A percentile compares a stretch with the other conserved stretches of the same genome.
phyloP scores from a whole-genome alignment of 1,140 invertebrate genomes.

The Potamilus streckersoni region DNA sequence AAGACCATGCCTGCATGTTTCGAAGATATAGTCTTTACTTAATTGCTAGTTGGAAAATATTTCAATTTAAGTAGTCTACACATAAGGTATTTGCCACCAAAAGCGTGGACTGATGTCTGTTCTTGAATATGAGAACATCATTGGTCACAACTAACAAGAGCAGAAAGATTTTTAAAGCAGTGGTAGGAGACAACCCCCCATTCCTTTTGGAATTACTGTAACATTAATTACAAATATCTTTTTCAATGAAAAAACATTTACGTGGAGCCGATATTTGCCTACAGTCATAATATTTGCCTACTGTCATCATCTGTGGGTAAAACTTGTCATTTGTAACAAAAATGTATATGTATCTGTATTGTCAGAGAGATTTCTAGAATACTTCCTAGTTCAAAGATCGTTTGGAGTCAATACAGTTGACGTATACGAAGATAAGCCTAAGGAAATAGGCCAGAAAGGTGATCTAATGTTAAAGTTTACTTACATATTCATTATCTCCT shows the following conservation, averaged over 20 bases:
- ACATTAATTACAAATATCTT: too few relatives aligned
- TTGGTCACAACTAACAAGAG: slow-evolving; percentile 9
- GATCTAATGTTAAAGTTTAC: not conserved
- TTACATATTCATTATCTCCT: too few relatives aligned
- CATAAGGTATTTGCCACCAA: slow-evolving; percentile 10
- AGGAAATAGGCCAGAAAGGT: slow-evolving; percentile 9
- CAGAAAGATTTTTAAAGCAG: slow-evolving; percentile 11
- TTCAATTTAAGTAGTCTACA: not conserved
- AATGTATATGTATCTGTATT: slow-evolving; percentile 6
- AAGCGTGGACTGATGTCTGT: not conserved
- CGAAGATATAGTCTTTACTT: too few relatives aligned
- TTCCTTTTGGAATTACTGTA: not conserved
- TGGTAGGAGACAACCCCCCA: not conserved
- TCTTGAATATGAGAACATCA: slow-evolving; percentile 7
- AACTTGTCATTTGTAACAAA: too few relatives aligned
- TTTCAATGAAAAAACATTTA: too few relatives aligned
- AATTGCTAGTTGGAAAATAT: not conserved
- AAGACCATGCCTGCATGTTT: too few relatives aligned
- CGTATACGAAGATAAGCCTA: slow-evolving; percentile 5
- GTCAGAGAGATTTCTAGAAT: slow-evolving; percentile 21
- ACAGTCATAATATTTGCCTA: too few relatives aligned
- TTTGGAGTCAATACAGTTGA: slow-evolving; percentile 16
- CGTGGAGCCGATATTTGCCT: too few relatives aligned
- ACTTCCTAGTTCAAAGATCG: slow-evolving; percentile 19
- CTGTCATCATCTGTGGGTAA: too few relatives aligned